phyloP scores from a whole-genome alignment of 2,113 vertebrate species.

The Nanorana parkeri region DNA sequence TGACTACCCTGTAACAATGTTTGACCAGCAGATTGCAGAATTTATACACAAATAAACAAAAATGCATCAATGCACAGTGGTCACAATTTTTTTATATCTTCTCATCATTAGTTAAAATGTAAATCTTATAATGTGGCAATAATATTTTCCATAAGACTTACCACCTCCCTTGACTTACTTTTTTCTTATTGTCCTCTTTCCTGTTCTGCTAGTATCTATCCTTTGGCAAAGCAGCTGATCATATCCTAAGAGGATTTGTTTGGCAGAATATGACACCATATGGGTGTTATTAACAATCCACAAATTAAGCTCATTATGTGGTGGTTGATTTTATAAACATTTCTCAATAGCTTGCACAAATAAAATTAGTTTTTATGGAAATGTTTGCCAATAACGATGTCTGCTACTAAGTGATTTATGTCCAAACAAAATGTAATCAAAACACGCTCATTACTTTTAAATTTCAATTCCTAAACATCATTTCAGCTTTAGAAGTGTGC shows the following conservation, averaged over 20 bases:
- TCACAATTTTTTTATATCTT: no score
- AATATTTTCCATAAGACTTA: background rate
- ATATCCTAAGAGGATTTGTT: conserved; percentile 61
- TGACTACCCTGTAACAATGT: no score
- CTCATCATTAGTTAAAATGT: no score
- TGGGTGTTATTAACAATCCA: conserved; percentile 67
- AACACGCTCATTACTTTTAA: conserved; percentile 51
- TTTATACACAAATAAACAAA: no score
- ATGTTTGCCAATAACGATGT: conserved; percentile 66
- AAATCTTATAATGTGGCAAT: background rate
- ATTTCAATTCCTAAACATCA: conserved; percentile 34
- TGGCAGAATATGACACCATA: conserved; percentile 66
- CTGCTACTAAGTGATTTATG: conserved; percentile 56
- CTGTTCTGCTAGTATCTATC: conserved; percentile 55
- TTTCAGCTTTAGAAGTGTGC: conserved; percentile 9
- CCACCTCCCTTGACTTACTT: background rate
- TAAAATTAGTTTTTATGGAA: conserved; percentile 66
- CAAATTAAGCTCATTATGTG: conserved; percentile 72
- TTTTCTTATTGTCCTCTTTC: conserved; percentile 54
- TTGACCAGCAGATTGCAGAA: no score
- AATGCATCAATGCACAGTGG: no score
- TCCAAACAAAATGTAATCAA: conserved; percentile 56
- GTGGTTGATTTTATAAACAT: conserved; percentile 69
- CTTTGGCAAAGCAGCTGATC: conserved; percentile 57
- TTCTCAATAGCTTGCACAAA: conserved; percentile 68